Conservation (phyloP, 2,888 invertebrate genomes). For the Lepidochitona cinerea region DNA sequence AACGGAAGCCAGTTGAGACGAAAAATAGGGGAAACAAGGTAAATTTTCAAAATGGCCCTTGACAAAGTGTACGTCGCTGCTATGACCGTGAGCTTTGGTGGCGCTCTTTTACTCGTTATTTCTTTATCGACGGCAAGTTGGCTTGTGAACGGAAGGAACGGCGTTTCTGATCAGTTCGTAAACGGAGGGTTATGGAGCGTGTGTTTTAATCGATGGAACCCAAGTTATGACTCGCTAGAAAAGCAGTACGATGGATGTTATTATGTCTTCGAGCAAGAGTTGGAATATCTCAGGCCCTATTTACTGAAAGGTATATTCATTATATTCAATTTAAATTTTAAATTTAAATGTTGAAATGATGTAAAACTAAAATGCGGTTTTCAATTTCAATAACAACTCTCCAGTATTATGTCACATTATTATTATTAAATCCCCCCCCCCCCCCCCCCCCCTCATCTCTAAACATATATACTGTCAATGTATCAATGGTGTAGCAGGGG, state of each 20-base stretch:
- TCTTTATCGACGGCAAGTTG: not conserved
- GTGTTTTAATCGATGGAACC: not conserved
- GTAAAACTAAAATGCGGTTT: no score
- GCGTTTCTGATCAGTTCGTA: not conserved
- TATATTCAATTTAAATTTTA: no score
- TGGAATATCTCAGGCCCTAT: not conserved
- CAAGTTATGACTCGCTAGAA: not conserved
- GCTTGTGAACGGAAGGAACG: not conserved
- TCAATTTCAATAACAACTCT: no score
- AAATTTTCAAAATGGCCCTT: not conserved
- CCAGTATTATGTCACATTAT: no score
- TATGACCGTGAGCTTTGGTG: not conserved
- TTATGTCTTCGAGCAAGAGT: not conserved
- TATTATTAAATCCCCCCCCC: no score
- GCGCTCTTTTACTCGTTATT: not conserved
- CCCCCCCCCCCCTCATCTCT: no score
- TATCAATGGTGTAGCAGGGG: no score
- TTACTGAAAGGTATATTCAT: no score
- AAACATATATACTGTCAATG: no score
- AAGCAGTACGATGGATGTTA: not conserved
- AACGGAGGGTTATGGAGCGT: constrained; percentile 1
- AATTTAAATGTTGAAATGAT: no score
- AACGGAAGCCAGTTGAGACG: not conserved
- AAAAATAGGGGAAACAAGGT: not conserved
- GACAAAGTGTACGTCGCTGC: constrained; percentile 1